Percentiles rank a stretch among this genome's conserved stretches.
phyloP scores from a whole-genome alignment of 64 coral and sea anemone species.

The Exaiptasia diaphana region DNA sequence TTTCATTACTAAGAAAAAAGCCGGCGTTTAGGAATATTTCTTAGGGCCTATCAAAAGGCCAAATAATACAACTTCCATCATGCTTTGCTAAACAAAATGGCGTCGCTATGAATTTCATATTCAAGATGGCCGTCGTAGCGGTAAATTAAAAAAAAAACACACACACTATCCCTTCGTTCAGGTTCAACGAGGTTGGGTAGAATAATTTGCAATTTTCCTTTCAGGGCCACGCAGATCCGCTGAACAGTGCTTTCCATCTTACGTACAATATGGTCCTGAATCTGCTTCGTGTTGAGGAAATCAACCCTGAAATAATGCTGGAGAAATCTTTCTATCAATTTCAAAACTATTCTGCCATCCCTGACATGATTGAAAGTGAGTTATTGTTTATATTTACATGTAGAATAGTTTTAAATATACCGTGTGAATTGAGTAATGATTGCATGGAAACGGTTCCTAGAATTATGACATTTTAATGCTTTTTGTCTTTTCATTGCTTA shows the following conservation, averaged over 20 bases:
- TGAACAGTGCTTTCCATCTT: constrained; percentile 94
- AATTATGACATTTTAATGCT: background rate
- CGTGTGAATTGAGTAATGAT: background rate
- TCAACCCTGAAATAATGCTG: constrained; percentile 98
- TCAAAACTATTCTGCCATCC: constrained; percentile 92
- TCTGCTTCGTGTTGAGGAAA: constrained; percentile 92
- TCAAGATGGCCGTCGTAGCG: too few relatives aligned
- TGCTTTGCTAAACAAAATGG: too few relatives aligned
- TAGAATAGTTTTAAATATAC: background rate
- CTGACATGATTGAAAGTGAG: constrained; percentile 87
- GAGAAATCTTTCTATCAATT: constrained; percentile 96
- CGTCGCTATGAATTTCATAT: too few relatives aligned
- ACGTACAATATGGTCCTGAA: constrained; percentile 99
- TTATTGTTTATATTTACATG: background rate
- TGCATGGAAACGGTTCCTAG: background rate
- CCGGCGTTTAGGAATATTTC: too few relatives aligned
- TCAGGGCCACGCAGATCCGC: constrained; percentile 91
- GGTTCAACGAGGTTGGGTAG: too few relatives aligned
- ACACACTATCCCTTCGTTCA: too few relatives aligned
- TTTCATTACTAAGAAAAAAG: too few relatives aligned
- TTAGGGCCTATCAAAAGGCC: too few relatives aligned
- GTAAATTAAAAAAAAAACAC: background rate
- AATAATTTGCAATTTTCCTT: constrained; percentile 7
- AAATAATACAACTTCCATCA: too few relatives aligned
- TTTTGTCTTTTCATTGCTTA: background rate